These are phyloP conservation scores for Pseudomugil tenellus DNA, from an alignment of 2,797 vertebrate species.

Conservation along the genomic window DNA sequence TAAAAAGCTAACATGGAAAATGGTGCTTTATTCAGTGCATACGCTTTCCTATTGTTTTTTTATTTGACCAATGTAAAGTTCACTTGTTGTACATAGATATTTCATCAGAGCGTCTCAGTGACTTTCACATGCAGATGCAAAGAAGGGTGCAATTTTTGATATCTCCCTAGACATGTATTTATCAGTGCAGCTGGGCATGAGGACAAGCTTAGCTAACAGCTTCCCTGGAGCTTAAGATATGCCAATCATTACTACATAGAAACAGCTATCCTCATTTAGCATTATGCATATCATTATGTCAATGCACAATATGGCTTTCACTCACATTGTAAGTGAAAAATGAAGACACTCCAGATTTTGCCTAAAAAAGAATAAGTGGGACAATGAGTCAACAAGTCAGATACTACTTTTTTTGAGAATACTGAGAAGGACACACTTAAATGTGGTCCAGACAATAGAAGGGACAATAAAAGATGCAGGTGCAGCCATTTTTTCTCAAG, in stretches of 20 bases:
- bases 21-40: neutral
- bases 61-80: too few relatives aligned
- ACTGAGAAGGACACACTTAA: too few relatives aligned
- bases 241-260: slow-evolving; percentile 28
- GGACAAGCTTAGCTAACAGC: slow-evolving; percentile 31
- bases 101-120: neutral
- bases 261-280: neutral
- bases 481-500: too few relatives aligned
- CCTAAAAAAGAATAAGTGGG: neutral
- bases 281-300: slow-evolving; percentile 9
- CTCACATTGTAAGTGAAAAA: neutral
- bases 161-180: neutral
- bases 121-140: too few relatives aligned
- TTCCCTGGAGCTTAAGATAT: slow-evolving; percentile 17
- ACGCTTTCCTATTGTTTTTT: too few relatives aligned
- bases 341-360: neutral
- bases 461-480: too few relatives aligned
- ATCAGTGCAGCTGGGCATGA: slow-evolving; percentile 35
- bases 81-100: neutral
- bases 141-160: too few relatives aligned
- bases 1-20: neutral
- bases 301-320: slow-evolving; percentile 9
- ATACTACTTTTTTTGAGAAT: too few relatives aligned
- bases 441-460: too few relatives aligned
- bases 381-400: neutral